These are phyloP conservation scores for Sternarchorhynchus goeldii DNA, from an alignment of 2,797 vertebrate species.

Conservation along the genomic window DNA sequence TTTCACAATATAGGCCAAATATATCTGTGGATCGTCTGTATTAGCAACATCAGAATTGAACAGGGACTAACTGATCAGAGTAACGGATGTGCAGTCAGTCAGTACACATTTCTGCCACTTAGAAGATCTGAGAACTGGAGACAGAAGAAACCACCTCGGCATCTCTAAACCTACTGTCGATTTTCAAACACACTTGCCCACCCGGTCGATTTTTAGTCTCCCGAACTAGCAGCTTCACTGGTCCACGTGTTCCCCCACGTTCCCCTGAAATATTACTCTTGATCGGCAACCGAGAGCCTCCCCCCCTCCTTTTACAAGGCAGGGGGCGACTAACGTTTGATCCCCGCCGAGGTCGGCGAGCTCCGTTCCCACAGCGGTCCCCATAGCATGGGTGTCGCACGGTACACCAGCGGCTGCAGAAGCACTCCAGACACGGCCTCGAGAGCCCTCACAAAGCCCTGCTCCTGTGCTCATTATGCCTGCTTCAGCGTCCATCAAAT, in stretches of 20 bases:
- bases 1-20: not conserved
- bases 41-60: constrained; percentile 11
- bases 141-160: constrained; percentile 1
- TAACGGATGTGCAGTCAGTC: constrained; percentile 4
- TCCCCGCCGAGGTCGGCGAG: constrained; percentile 10
- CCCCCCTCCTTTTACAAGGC: not conserved
- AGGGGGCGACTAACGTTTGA: constrained; percentile 14
- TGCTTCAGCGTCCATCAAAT: not conserved
- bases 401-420: constrained; percentile 18
- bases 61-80: not conserved
- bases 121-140: not conserved
- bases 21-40: not conserved
- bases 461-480: not conserved
- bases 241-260: not conserved
- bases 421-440: not conserved
- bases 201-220: constrained; percentile 11
- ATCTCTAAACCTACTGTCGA: constrained; percentile 21
- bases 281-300: not conserved
- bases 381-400: not conserved
- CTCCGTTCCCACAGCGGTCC: not conserved
- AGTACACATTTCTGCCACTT: not conserved
- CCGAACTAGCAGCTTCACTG: not conserved
- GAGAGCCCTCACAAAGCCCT: not conserved
- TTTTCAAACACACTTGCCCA: constrained; percentile 23
- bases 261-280: constrained; percentile 14